A percentile compares a stretch with the other conserved stretches of the same genome.
phyloP scores from a whole-genome alignment of 2,888 invertebrate genomes.

The Oxyteleia sp. region DNA sequence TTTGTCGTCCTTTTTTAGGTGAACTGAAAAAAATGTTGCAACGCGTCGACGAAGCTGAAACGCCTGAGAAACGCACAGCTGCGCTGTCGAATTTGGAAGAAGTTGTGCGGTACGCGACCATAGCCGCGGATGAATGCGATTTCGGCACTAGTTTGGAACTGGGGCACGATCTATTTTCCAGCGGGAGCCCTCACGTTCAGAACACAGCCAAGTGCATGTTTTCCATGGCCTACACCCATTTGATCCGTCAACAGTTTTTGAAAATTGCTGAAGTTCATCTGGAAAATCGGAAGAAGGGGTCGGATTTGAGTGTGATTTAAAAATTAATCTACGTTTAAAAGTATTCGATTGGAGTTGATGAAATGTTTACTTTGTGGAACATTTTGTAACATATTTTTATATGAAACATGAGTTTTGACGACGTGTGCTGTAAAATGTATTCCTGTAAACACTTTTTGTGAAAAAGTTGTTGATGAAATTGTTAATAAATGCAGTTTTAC shows the following conservation, averaged over 20 bases:
- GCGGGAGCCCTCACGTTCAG: conserved; percentile 91
- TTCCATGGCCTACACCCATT: conserved; percentile 92
- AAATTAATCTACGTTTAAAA: too few species aligned
- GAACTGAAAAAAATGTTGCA: conserved; percentile 91
- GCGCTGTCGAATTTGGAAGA: conserved; percentile 93
- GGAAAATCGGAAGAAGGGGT: conserved; percentile 90
- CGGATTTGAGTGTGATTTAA: conserved; percentile 88
- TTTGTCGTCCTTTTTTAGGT: conserved; percentile 88
- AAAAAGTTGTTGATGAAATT: too few species aligned
- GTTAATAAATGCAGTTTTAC: too few species aligned
- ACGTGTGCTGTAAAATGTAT: too few species aligned
- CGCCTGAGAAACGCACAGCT: conserved; percentile 89
- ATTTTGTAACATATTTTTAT: too few species aligned
- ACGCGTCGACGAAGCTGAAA: conserved; percentile 89
- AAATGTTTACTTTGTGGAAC: too few species aligned
- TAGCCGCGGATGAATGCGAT: conserved; percentile 98
- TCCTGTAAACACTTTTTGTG: too few species aligned
- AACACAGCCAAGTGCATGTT: conserved; percentile 90
- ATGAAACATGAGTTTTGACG: too few species aligned
- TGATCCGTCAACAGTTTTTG: conserved; percentile 92
- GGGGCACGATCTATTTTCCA: conserved; percentile 95
- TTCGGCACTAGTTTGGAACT: conserved; percentile 97
- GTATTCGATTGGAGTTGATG: too few species aligned
- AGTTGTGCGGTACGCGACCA: conserved; percentile 93
- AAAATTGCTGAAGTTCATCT: conserved; percentile 93